These are phyloP conservation scores for Bombus sylvicola DNA, from an alignment of 1,140 invertebrate species.

Conservation along the genomic window DNA sequence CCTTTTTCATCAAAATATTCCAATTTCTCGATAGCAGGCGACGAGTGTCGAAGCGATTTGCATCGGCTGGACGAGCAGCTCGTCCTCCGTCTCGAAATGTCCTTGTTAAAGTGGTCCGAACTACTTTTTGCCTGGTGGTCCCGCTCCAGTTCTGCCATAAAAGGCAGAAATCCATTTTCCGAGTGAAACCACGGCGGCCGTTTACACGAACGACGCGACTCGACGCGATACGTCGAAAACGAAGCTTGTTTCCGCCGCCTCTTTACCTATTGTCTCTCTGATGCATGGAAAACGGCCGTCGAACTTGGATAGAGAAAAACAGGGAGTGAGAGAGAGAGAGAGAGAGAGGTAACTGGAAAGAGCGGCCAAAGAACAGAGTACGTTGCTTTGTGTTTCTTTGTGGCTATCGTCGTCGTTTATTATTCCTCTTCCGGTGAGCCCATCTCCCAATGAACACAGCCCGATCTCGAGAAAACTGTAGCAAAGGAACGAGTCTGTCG, in stretches of 20 bases:
- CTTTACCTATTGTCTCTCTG: neutral
- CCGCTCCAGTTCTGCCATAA: neutral
- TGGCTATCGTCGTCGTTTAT: neutral
- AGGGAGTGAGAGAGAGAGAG: neutral
- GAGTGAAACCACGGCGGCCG: neutral
- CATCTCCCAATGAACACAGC: neutral
- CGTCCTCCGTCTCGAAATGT: neutral
- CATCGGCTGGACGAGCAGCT: neutral
- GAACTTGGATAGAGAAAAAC: neutral
- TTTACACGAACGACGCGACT: neutral
- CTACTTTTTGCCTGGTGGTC: neutral
- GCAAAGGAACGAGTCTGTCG: neutral
- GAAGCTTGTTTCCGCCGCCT: neutral
- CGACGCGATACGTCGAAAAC: neutral
- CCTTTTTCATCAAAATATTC: neutral
- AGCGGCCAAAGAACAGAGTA: neutral
- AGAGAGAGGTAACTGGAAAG: neutral
- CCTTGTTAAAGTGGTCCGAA: neutral
- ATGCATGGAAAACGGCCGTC: neutral
- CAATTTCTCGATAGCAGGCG: neutral
- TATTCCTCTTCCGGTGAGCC: constrained; percentile 14
- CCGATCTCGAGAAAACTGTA: neutral
- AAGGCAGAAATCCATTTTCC: neutral
- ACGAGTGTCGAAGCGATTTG: neutral
- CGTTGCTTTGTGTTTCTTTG: neutral